Evolutionary conservation across 2,113 vertebrate genomes (phyloP).

Genomic region (Catharus minimus): DNA sequence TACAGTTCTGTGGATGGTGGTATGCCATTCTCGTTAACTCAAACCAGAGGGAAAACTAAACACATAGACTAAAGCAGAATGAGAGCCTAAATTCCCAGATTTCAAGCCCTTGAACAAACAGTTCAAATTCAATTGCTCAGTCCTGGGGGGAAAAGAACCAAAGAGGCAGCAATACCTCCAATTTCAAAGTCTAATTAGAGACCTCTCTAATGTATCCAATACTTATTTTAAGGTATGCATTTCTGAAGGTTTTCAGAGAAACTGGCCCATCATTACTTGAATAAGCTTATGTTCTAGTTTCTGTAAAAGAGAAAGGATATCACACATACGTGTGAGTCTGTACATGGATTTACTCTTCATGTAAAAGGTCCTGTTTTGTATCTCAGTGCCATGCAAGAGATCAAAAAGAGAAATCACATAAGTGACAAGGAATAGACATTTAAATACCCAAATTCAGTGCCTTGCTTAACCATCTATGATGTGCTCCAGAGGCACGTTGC

Average conservation of each 20-base stretch:
- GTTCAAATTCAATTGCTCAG: background rate
- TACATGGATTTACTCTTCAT: background rate
- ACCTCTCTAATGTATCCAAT: background rate
- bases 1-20: background rate
- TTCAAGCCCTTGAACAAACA: background rate
- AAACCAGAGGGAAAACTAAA: background rate
- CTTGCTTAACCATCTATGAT: background rate
- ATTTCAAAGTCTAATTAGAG: background rate
- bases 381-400: background rate
- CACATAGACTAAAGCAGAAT: background rate
- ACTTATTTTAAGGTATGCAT: background rate
- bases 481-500: background rate
- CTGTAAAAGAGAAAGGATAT: background rate
- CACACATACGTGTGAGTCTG: accelerated
- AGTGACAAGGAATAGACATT: background rate
- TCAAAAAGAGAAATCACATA: background rate
- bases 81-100: background rate
- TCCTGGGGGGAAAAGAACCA: background rate
- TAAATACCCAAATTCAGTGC: background rate
- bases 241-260: background rate
- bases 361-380: background rate
- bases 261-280: background rate
- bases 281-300: background rate
- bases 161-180: background rate
- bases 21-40: background rate